phyloP scores from a whole-genome alignment of 2,113 vertebrate species.

The Verasper variegatus region DNA sequence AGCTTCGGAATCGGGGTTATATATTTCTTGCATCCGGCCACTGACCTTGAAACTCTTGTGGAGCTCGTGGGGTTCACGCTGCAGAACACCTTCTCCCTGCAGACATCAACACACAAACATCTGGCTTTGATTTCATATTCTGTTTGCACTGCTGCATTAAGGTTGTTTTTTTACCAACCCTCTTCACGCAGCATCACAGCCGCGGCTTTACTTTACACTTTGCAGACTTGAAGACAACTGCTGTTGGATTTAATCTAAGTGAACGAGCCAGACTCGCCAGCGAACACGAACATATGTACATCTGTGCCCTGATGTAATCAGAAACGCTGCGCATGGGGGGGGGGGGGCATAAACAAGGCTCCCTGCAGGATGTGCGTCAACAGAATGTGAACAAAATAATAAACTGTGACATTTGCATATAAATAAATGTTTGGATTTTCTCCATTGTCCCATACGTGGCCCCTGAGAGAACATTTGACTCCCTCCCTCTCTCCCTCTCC shows the following conservation, averaged over 20 bases:
- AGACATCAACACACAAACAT: too few species aligned
- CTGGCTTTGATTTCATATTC: too few species aligned
- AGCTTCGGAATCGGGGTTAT: too few species aligned
- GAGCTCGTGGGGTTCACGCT: too few species aligned
- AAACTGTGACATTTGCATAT: neutral
- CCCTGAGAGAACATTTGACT: neutral
- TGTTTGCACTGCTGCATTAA: too few species aligned
- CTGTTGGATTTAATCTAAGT: neutral
- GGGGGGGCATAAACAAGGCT: neutral
- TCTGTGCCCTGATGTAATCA: neutral
- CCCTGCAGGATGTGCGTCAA: neutral
- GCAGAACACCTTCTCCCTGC: too few species aligned
- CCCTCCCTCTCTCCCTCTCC: too few species aligned
- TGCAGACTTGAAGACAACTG: too few species aligned
- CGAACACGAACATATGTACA: neutral
- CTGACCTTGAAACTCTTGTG: constrained; percentile 42
- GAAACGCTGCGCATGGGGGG: neutral
- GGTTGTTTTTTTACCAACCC: too few species aligned
- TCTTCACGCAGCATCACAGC: too few species aligned
- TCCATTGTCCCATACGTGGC: neutral
- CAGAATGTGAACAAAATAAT: neutral
- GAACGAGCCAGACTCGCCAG: neutral
- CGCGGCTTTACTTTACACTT: too few species aligned
- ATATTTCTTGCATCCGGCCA: neutral
- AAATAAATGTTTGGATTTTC: neutral